Evolutionary conservation across 2,113 vertebrate genomes (phyloP), one percentile per base, ranked within the genome.

Genomic region (Egretta garzetta): DNA sequence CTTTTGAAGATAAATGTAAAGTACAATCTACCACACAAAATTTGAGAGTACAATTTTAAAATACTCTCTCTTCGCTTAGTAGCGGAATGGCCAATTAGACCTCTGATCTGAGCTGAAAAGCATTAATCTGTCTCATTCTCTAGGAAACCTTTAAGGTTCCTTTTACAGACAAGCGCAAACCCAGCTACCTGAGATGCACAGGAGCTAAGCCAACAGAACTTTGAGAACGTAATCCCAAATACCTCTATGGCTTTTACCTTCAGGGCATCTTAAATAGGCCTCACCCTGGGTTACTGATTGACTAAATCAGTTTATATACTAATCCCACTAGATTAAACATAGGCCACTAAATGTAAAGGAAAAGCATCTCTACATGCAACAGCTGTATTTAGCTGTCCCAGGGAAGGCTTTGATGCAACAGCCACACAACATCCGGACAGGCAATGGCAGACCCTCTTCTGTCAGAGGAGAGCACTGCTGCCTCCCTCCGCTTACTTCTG

Each of bases 351-450:
- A 33, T 2, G 27, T 56, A 68, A 93, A 33, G 7, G 19, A 67
- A 74, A 37, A 62, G 35, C 12, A 45, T 4, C 16, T 47, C 13
- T 45, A 50, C 1, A 0, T 22, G 7, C 3, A 3, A 49, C 33
- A 74, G 23, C 67, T 37, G 13, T 26, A 19, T 33, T 18, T 35
- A 33, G 27, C 49, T 22, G 18, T 12, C 13, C 32, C 49, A 37
- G 13, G 7, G 19, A 68, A 53, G 11, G 21, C 21, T 64, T 5
- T 32, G 28, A 66, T 13, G 10, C 27, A 83, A 63, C 41, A 80
- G 23, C 27, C 43, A 14, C 1, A 0, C n/a, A 28, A 41, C 12
- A n/a, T 27, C 47, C 3, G 1, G 13, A 11, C 28, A 35, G 20
- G 37, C 0, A 1, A 55, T 2, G 2, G 41, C 68, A 73, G 52